Evolutionary conservation across 2,888 invertebrate genomes (phyloP), one percentile per base, ranked within the genome.

Genomic region (Nomada fucata): DNA sequence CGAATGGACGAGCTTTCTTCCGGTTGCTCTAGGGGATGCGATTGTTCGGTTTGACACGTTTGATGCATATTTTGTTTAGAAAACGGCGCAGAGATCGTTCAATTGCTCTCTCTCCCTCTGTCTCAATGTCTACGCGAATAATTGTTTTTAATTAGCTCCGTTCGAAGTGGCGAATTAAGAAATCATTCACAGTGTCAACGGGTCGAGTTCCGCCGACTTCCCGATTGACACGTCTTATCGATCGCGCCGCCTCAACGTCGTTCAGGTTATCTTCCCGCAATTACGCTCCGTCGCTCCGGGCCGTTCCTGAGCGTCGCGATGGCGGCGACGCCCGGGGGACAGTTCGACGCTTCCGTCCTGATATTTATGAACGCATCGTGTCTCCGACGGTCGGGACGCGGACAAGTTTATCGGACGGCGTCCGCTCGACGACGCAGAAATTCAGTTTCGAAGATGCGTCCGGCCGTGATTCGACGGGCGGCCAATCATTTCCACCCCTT

Each of bases 271-370:
- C 36, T 29, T 71, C n/a, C 18, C 64, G 83, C 86, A 89, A 90
- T 90, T 89, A 90, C 86, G 76, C 78, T 84, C 86, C 85, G 87
- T 86, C 86, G 83, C 86, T 65, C n/a, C 74, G 55, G 82, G 89
- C 84, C 83, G 86, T 77, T 86, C 86, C 86, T 85, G 84, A 82
- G 82, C 74, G 75, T 82, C 86, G 83, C 83, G 79, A 78, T 73
- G 77, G 74, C 87, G 78, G 80, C 67, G 80, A 76, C 71, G 80
- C 83, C 85, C 20, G 59, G 64, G 53, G 76, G 85, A 83, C 85
- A 86, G 82, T 87, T 86, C 87, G 86, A 80, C 78, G 74, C 87
- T 79, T 76, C 59, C 71, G 44, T 57, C 44, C n/a, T 10, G 60
- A 50, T 59, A 76, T 79, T 87, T 85, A 82, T 61, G 76, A 20